Evolutionary conservation across 2,113 vertebrate genomes (phyloP).

Genomic region (Lichenostomus cassidix): DNA sequence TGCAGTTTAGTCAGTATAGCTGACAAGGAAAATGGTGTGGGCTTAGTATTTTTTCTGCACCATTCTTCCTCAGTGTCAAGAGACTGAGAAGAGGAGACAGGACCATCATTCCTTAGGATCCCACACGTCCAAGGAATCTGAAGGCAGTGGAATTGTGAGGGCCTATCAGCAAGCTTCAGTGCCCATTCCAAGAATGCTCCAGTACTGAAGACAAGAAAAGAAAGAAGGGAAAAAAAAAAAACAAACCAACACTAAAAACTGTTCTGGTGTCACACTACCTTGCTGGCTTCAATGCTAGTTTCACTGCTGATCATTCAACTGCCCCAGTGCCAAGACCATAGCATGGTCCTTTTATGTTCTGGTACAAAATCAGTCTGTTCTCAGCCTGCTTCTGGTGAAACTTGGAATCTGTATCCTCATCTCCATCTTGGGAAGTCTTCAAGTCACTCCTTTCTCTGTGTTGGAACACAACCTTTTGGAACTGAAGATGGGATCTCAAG

Average conservation of each 20-base stretch:
- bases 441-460: background rate
- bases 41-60: slow-evolving; percentile 54
- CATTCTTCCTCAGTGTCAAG: slow-evolving; percentile 59
- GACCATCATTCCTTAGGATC: slow-evolving; percentile 48
- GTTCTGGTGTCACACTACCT: background rate
- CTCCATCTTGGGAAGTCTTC: background rate
- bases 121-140: slow-evolving; percentile 28
- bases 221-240: accelerated
- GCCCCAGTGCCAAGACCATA: background rate
- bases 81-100: slow-evolving; percentile 59
- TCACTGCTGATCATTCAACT: background rate
- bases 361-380: background rate
- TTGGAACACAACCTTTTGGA: background rate
- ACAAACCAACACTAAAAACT: background rate
- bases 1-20: slow-evolving; percentile 17
- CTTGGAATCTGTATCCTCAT: background rate
- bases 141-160: slow-evolving; percentile 34
- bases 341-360: background rate
- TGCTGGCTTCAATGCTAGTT: background rate
- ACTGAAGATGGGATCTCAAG: background rate
- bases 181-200: background rate
- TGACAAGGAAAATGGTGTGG: slow-evolving; percentile 27
- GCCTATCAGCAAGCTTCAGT: slow-evolving; percentile 16
- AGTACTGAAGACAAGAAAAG: background rate
- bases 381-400: background rate